phyloP scores from a whole-genome alignment of 2,797 vertebrate species.

The Neosalanx taihuensis region DNA sequence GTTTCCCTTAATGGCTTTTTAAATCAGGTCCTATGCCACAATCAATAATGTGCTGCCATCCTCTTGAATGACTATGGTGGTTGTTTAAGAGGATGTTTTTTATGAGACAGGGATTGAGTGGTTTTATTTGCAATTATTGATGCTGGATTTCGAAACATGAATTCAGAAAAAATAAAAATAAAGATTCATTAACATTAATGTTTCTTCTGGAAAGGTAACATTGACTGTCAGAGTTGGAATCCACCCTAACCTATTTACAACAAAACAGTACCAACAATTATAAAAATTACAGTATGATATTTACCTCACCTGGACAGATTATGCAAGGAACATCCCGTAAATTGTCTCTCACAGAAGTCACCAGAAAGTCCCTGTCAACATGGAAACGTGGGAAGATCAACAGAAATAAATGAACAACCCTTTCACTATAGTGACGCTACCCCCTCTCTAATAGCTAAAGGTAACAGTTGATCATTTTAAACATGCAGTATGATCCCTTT shows the following conservation, averaged over 20 bases:
- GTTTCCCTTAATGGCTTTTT: conserved; percentile 49
- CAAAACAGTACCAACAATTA: too few relatives aligned
- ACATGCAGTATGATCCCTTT: too few relatives aligned
- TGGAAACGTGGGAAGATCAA: conserved; percentile 8
- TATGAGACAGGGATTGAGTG: conserved; percentile 48
- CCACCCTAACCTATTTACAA: too few relatives aligned
- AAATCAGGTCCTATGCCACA: conserved; percentile 39
- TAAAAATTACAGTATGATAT: background rate
- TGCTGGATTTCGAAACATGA: conserved; percentile 33
- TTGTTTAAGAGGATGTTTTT: conserved; percentile 30
- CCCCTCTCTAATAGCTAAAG: background rate
- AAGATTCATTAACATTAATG: background rate
- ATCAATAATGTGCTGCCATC: conserved; percentile 36
- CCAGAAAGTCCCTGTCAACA: background rate
- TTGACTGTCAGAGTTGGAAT: background rate
- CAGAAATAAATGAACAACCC: background rate
- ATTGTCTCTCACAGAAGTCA: background rate
- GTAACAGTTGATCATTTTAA: background rate
- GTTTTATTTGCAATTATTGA: conserved; percentile 21
- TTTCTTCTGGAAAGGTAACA: conserved; percentile 16
- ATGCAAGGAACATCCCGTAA: background rate
- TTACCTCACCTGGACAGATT: conserved; percentile 11
- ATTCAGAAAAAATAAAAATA: too few relatives aligned
- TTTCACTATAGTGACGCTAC: conserved; percentile 14
- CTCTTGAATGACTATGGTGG: conserved; percentile 39